phyloP scores from a whole-genome alignment of 2,113 vertebrate genomes.

The Pelvicachromis taeniatus region DNA sequence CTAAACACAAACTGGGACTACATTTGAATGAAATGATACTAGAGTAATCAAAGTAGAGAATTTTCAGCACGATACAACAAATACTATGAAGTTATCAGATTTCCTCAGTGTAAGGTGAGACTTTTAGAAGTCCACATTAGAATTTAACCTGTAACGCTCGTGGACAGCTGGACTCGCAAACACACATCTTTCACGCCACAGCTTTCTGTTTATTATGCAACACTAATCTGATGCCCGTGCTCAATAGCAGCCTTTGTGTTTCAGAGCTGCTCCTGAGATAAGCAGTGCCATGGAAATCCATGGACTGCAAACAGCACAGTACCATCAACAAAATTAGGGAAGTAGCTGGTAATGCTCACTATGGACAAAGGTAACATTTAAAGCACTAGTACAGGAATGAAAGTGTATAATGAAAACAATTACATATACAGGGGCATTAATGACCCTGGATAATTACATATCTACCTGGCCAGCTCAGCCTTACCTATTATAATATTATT shows the following conservation, averaged over 20 bases:
- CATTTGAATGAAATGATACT: background rate
- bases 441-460: background rate
- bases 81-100: background rate
- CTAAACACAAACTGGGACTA: background rate
- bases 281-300: background rate
- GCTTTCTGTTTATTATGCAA: constrained; percentile 9
- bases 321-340: background rate
- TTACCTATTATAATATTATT: background rate
- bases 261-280: background rate
- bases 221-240: background rate
- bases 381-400: background rate
- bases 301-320: background rate
- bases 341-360: background rate
- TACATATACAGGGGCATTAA: background rate
- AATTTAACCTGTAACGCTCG: background rate
- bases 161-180: background rate
- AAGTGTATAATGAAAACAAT: background rate
- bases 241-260: background rate
- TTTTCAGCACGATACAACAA: background rate
- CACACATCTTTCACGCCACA: background rate
- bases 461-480: background rate
- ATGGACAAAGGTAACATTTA: background rate
- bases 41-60: background rate
- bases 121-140: background rate
- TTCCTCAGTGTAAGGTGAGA: background rate